Evolutionary conservation across 2,113 vertebrate genomes (phyloP).

Genomic region (Hipposideros armiger): DNA sequence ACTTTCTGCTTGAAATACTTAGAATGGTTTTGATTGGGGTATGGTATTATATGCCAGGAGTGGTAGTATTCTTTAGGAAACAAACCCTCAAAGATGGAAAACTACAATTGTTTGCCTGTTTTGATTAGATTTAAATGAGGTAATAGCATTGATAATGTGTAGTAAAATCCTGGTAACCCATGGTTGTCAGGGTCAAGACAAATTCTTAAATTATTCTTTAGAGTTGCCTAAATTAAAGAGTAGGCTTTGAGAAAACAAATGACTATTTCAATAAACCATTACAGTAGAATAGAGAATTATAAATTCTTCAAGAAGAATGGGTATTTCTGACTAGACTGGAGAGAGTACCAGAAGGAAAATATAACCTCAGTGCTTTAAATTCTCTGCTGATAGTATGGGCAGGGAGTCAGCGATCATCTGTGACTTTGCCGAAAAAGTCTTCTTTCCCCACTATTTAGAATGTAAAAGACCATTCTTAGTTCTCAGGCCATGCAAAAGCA

Average conservation of each 20-base stretch:
- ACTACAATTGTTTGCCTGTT: neutral
- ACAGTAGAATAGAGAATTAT: neutral
- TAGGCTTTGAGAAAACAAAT: neutral
- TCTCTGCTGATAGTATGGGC: neutral
- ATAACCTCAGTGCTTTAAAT: neutral
- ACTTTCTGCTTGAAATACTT: neutral
- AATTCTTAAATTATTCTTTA: neutral
- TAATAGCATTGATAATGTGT: neutral
- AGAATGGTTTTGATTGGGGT: neutral
- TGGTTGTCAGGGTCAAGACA: neutral
- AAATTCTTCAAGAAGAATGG: neutral
- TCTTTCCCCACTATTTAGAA: too few species aligned
- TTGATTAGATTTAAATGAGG: constrained; percentile 11
- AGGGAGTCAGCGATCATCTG: neutral
- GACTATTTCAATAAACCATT: neutral
- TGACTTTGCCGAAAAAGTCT: neutral
- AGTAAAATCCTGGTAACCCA: neutral
- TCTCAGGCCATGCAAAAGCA: too few species aligned
- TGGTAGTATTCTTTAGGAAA: neutral
- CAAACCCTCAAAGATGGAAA: neutral
- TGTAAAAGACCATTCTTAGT: too few species aligned
- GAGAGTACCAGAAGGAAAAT: neutral
- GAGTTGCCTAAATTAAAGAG: neutral
- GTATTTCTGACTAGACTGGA: neutral
- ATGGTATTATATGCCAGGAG: neutral